Evolutionary conservation across 2,113 vertebrate species (phyloP).

Genomic region (Hemiscyllium ocellatum): DNA sequence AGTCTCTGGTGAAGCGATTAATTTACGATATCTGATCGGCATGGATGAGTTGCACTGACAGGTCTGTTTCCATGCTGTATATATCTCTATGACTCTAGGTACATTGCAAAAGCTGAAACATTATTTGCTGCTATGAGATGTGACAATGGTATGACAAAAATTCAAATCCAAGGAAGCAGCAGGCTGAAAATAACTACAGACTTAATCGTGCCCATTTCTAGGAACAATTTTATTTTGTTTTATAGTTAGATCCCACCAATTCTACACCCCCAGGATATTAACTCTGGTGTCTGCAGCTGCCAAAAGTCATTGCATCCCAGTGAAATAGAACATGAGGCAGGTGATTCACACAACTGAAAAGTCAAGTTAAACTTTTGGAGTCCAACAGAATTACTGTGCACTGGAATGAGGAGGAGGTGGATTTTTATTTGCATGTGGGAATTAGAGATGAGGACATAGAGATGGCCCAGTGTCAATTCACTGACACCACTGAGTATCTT

Average conservation of each 20-base stretch:
- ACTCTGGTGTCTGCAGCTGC: neutral
- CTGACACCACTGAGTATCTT: neutral
- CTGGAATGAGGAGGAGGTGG: neutral
- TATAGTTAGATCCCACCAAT: neutral
- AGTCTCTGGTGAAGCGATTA: too few relatives aligned
- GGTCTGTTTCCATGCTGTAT: too few relatives aligned
- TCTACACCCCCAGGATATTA: neutral
- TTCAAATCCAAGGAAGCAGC: neutral
- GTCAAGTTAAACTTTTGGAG: neutral
- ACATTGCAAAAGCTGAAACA: too few relatives aligned
- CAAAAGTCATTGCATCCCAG: neutral
- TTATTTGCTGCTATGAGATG: too few relatives aligned
- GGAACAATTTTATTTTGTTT: neutral
- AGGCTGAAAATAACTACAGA: neutral
- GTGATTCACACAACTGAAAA: neutral
- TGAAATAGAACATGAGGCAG: neutral
- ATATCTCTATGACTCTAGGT: too few relatives aligned
- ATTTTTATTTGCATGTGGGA: neutral
- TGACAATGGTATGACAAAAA: neutral
- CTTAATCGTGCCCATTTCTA: neutral
- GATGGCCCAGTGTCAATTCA: neutral
- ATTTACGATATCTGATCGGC: too few relatives aligned
- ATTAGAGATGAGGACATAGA: neutral
- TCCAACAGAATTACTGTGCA: neutral
- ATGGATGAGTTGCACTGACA: too few relatives aligned